Evolutionary conservation across 2,888 invertebrate genomes (phyloP), one percentile per base, ranked within the genome.

Genomic region (Protodeltote pygarga): DNA sequence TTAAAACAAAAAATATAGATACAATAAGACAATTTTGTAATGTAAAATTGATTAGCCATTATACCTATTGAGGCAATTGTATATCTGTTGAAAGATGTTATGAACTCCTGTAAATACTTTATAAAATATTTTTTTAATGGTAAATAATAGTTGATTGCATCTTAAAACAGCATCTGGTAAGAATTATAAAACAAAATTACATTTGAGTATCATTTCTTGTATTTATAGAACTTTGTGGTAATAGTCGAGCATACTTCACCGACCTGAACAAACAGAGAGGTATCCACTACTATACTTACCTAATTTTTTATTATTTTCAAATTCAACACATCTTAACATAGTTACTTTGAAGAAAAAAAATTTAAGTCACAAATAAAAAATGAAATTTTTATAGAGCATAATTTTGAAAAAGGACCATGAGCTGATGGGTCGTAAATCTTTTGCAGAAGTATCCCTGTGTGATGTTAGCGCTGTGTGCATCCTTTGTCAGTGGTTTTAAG

Each of bases 381-480:
- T 59, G 31, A 49, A 25, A 76, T 68, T 55, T 66, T 65, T 72
- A 71, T 81, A 82, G 73, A 75, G 63, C 75, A 64, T 81, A 75
- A 81, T 77, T 83, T 71, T 73, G 61, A 64, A 79, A 83, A 82
- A 79, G 82, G 84, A 81, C 86, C 83, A 82, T 85, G 77, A 91
- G 93, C 94, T 94, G 93, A 94, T 93, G 94, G 94, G 95, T 94
- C 95, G 92, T 94, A 92, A 89, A 94, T 95, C 95, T 95, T 95
- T 94, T 95, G 94, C 95, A 95, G 95, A 95, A 95, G 92, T 93
- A 92, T 93, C 93, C 93, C 92, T 93, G 93, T 93, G 93, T 93
- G 94, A 94, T 93, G 92, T 92, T 93, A 93, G 93, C 92, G 93
- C 93, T 93, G 94, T 93, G 92, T 93, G 93, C 93, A 91, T 92